phyloP scores from a whole-genome alignment of 2,113 vertebrate genomes.

The Poeciliopsis turrubarensis region DNA sequence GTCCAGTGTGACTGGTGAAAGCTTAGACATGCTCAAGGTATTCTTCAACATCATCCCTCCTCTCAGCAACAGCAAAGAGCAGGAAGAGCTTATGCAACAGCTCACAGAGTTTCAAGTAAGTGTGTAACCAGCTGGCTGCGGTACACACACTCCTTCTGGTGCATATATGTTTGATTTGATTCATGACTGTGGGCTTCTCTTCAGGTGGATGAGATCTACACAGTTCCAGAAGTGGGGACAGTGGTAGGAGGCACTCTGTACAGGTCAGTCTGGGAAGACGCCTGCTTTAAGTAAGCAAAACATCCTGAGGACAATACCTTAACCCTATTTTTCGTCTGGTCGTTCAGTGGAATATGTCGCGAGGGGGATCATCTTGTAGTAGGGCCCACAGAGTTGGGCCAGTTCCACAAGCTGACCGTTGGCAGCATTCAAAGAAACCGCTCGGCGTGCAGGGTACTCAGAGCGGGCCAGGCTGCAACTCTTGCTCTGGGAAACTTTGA shows the following conservation, averaged over 20 bases:
- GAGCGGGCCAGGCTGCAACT: slow-evolving; percentile 95
- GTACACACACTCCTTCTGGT: neutral
- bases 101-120: slow-evolving; percentile 95
- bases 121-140: neutral
- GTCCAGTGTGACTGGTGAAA: slow-evolving; percentile 96
- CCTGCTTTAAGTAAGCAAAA: neutral
- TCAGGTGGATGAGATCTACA: slow-evolving; percentile 99
- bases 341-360: slow-evolving; percentile 92
- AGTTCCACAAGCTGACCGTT: slow-evolving; percentile 90
- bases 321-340: slow-evolving; percentile 4
- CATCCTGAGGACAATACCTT: neutral
- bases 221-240: slow-evolving; percentile 96
- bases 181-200: slow-evolving; percentile 25
- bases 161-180: neutral
- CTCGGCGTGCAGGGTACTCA: slow-evolving; percentile 91
- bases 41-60: slow-evolving; percentile 98
- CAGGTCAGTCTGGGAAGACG: slow-evolving; percentile 80
- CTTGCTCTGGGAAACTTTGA: slow-evolving; percentile 92
- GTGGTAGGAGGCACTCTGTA: slow-evolving; percentile 97
- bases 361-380: slow-evolving; percentile 95
- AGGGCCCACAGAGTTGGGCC: slow-evolving; percentile 90
- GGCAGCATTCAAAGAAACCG: slow-evolving; percentile 98
- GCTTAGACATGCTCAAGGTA: slow-evolving; percentile 93
- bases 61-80: slow-evolving; percentile 96
- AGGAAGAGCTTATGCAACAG: slow-evolving; percentile 98